Evolutionary conservation across 2,113 vertebrate genomes (phyloP).

Genomic region (Heterochromis multidens): DNA sequence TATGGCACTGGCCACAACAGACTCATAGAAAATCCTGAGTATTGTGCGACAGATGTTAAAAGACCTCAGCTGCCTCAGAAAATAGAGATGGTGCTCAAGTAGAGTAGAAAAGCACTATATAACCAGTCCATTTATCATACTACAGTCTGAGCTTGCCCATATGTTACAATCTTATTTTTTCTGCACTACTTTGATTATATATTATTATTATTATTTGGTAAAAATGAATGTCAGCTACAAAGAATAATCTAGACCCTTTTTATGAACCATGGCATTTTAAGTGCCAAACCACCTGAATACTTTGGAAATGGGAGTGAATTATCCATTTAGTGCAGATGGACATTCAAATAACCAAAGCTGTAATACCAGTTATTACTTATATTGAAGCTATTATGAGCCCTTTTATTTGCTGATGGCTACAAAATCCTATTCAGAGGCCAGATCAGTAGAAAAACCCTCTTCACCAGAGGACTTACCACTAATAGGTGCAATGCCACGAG

Average conservation of each 20-base stretch:
- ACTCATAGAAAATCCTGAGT: no score
- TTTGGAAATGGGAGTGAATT: not conserved
- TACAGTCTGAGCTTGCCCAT: not conserved
- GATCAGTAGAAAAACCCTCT: slow-evolving; percentile 3
- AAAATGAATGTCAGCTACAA: not conserved
- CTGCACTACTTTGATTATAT: not conserved
- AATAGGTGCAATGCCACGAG: not conserved
- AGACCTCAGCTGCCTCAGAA: no score
- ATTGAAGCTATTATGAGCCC: slow-evolving; percentile 12
- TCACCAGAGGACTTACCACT: not conserved
- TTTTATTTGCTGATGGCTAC: not conserved
- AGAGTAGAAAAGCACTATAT: not conserved
- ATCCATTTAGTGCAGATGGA: not conserved
- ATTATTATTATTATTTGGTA: not conserved
- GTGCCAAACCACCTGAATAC: not conserved
- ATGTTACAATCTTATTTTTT: not conserved
- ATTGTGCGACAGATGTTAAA: no score
- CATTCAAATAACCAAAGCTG: not conserved
- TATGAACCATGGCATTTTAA: not conserved
- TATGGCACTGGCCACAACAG: no score
- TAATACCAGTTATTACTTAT: not conserved
- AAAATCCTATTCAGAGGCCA: slow-evolving; percentile 20
- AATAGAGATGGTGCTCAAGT: not conserved
- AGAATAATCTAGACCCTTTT: not conserved
- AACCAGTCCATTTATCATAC: not conserved